Percentiles rank a stretch among this genome's conserved stretches.
These are phyloP conservation scores for Mystacornis crossleyi DNA, from an alignment of 2,113 vertebrate species.

Conservation along the genomic window DNA sequence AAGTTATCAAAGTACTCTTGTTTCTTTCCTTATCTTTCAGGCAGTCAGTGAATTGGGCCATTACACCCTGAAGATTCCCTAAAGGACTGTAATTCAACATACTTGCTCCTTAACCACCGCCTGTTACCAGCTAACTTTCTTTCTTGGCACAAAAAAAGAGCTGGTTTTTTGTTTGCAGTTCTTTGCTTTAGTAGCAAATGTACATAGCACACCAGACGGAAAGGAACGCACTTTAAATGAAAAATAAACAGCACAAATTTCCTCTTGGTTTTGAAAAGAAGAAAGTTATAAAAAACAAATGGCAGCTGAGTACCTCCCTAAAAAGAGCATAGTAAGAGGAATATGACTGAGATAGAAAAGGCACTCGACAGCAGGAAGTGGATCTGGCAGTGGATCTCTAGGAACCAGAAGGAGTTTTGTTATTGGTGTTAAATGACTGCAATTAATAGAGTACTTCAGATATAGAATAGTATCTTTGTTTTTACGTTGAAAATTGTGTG, in stretches of 20 bases:
- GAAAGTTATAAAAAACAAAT: neutral
- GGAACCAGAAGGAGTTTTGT: neutral
- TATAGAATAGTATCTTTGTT: neutral
- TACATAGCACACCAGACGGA: neutral
- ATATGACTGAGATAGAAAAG: neutral
- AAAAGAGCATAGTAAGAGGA: neutral
- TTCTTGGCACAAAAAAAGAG: neutral
- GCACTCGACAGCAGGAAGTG: neutral
- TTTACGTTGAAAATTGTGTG: neutral
- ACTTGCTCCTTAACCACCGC: neutral
- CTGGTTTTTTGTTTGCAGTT: neutral
- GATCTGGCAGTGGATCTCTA: neutral
- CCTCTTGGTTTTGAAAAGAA: neutral
- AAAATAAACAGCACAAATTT: neutral
- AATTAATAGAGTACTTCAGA: neutral
- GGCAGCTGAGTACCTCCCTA: neutral
- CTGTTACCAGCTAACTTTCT: neutral
- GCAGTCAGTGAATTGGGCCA: neutral
- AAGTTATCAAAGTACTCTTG: conserved; percentile 19
- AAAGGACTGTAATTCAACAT: neutral
- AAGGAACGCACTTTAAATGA: neutral
- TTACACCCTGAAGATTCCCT: neutral
- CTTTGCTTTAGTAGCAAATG: neutral
- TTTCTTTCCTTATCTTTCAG: conserved; percentile 13
- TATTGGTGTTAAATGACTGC: neutral